These are phyloP conservation scores for Pseudochirops corinnae DNA, from an alignment of 2,797 vertebrate genomes.

Conservation along the genomic window DNA sequence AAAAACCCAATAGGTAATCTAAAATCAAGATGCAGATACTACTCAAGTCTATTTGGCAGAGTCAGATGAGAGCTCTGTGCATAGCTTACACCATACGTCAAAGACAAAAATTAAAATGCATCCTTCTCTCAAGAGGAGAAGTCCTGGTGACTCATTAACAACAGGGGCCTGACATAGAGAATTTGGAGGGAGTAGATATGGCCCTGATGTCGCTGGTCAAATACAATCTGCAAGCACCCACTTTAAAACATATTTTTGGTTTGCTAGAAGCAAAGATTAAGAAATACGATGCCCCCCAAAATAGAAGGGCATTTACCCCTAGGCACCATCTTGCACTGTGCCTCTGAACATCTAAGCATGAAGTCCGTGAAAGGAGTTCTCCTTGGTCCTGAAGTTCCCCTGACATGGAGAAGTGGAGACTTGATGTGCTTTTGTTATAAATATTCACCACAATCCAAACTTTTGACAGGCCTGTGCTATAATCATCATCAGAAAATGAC, in stretches of 20 bases:
- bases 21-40: slow-evolving; percentile 7
- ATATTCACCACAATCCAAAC: slow-evolving; percentile 41
- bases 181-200: too few species aligned
- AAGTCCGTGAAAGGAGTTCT: slow-evolving; percentile 5
- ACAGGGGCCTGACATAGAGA: too few species aligned
- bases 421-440: slow-evolving; percentile 53
- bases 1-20: not conserved
- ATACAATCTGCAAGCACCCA: not conserved
- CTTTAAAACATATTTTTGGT: not conserved
- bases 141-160: not conserved
- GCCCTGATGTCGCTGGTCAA: not conserved
- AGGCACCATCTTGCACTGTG: not conserved
- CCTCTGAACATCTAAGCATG: not conserved
- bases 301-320: not conserved
- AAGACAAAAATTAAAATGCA: not conserved
- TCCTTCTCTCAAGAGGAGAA: not conserved
- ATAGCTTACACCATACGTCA: not conserved
- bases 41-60: slow-evolving; percentile 1
- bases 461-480: slow-evolving; percentile 10
- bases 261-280: not conserved
- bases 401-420: slow-evolving; percentile 22
- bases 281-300: not conserved
- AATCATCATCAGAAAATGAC: slow-evolving; percentile 38
- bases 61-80: slow-evolving; percentile 8
- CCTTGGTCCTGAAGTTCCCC: slow-evolving; percentile 17